Percentiles rank a stretch among this genome's conserved stretches.
Evolutionary conservation across 30 jellyfish, hydroid and myxozoan genomes (phyloP).

Genomic region (Pseudorhiza aurosa): DNA sequence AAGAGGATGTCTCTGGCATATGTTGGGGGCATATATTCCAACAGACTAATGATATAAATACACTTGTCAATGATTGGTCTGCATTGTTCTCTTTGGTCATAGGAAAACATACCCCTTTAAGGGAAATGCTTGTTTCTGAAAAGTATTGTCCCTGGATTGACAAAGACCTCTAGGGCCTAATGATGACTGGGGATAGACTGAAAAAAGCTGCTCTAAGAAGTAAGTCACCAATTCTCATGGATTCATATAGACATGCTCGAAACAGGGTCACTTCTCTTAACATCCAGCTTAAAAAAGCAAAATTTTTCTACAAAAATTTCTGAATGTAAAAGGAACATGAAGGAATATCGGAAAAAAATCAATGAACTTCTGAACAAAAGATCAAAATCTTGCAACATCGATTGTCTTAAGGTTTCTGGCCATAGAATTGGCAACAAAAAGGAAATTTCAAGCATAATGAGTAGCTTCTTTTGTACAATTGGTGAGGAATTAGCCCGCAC

Average conservation of each 20-base stretch:
- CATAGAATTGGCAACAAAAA: not conserved
- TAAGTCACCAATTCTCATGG: conserved; percentile 50
- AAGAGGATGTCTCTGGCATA: conserved; percentile 40
- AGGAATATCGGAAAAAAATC: conserved; percentile 28
- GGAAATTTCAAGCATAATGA: not conserved
- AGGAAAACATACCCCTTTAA: conserved; percentile 43
- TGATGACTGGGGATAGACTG: conserved; percentile 38
- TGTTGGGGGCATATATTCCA: conserved; percentile 46
- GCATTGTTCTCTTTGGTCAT: conserved; percentile 9
- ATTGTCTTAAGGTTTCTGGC: conserved; percentile 31
- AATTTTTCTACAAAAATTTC: conserved; percentile 9
- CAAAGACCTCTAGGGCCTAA: conserved; percentile 29
- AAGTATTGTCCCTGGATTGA: conserved; percentile 34
- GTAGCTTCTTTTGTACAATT: not conserved
- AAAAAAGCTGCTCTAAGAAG: conserved; percentile 31
- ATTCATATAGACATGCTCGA: conserved; percentile 47
- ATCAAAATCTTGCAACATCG: conserved; percentile 20
- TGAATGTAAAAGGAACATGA: conserved; percentile 9
- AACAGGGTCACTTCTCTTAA: conserved; percentile 37
- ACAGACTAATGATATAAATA: conserved; percentile 5
- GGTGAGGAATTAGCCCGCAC: too few species aligned
- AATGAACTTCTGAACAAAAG: conserved; percentile 10
- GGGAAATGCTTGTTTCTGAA: conserved; percentile 33
- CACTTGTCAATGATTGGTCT: conserved; percentile 50
- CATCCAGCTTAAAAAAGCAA: conserved; percentile 51